Percentiles rank a stretch among this genome's conserved stretches.
phyloP scores from a whole-genome alignment of 2,888 invertebrate species.

The Dynastes grantii region DNA sequence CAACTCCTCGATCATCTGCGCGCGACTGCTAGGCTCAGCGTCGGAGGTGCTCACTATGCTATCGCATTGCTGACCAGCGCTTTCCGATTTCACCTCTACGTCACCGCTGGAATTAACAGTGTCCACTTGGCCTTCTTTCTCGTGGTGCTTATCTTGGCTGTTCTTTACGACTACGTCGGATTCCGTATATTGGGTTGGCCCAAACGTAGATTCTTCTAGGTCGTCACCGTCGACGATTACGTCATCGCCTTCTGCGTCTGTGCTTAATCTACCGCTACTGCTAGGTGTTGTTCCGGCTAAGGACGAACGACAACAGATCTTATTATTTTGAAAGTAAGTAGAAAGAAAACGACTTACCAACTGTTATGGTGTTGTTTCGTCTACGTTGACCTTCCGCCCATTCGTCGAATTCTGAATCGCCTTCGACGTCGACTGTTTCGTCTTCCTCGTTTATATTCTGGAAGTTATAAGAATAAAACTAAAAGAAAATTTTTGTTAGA shows the following conservation, averaged over 20 bases:
- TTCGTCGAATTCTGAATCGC: slow-evolving; percentile 74
- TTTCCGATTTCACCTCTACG: slow-evolving; percentile 68
- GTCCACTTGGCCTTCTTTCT: slow-evolving; percentile 62
- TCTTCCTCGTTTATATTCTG: slow-evolving; percentile 73
- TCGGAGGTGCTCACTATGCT: slow-evolving; percentile 71
- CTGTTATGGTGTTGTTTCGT: slow-evolving; percentile 62
- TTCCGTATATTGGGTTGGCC: slow-evolving; percentile 69
- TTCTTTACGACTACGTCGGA: slow-evolving; percentile 66
- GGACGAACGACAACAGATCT: not conserved
- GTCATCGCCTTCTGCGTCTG: slow-evolving; percentile 67
- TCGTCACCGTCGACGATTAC: slow-evolving; percentile 70
- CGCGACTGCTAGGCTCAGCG: slow-evolving; percentile 70
- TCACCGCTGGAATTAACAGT: slow-evolving; percentile 70
- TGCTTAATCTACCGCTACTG: slow-evolving; percentile 64
- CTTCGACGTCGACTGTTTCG: slow-evolving; percentile 81
- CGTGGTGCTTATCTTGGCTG: slow-evolving; percentile 59
- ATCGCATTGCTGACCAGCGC: slow-evolving; percentile 67
- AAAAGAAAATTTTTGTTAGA: not conserved
- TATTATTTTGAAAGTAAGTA: not conserved
- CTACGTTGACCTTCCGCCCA: slow-evolving; percentile 71
- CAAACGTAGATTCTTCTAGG: slow-evolving; percentile 67
- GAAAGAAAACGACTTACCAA: slow-evolving; percentile 52
- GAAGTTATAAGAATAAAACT: slow-evolving; percentile 51
- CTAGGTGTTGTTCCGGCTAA: slow-evolving; percentile 60
- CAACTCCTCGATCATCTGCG: slow-evolving; percentile 74